Percentiles rank a stretch among this genome's conserved stretches.
phyloP scores from a whole-genome alignment of 2,113 vertebrate species.

The Myotis brandtii region DNA sequence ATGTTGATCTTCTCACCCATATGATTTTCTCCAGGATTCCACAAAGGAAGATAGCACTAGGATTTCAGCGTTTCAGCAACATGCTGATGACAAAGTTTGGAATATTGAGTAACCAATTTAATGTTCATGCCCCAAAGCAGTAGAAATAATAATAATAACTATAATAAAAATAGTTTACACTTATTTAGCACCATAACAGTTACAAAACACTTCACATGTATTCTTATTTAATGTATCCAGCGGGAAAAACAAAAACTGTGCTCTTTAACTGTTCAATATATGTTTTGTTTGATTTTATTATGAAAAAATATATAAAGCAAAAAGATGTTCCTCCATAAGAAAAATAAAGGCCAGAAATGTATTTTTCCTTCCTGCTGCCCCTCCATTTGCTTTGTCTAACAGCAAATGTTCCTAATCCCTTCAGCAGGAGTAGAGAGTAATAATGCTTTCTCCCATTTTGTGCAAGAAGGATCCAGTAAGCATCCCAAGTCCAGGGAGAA shows the following conservation, averaged over 20 bases:
- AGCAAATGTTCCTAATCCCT: background rate
- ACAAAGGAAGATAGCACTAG: background rate
- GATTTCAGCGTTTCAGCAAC: background rate
- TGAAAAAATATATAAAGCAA: constrained; percentile 40
- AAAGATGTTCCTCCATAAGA: background rate
- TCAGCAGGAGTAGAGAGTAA: background rate
- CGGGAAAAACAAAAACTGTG: background rate
- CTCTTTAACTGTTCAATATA: constrained; percentile 17
- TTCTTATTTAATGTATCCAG: constrained; percentile 60
- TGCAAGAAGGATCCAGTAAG: background rate
- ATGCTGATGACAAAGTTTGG: background rate
- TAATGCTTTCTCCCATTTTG: background rate
- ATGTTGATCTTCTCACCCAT: background rate
- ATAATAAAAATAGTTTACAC: constrained; percentile 42
- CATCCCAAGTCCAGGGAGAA: background rate
- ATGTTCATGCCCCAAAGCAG: background rate
- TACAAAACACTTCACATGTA: constrained; percentile 25
- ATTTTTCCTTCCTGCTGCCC: background rate
- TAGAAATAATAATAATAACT: constrained; percentile 50
- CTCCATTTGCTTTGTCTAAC: background rate
- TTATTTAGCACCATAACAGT: constrained; percentile 32
- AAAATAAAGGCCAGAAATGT: background rate
- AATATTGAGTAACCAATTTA: constrained; percentile 39
- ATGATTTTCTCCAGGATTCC: background rate
- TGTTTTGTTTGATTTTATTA: constrained; percentile 49